Base-by-base conservation (phyloP, 2,113 vertebrate species). In the Bagarius yarrelli region DNA sequence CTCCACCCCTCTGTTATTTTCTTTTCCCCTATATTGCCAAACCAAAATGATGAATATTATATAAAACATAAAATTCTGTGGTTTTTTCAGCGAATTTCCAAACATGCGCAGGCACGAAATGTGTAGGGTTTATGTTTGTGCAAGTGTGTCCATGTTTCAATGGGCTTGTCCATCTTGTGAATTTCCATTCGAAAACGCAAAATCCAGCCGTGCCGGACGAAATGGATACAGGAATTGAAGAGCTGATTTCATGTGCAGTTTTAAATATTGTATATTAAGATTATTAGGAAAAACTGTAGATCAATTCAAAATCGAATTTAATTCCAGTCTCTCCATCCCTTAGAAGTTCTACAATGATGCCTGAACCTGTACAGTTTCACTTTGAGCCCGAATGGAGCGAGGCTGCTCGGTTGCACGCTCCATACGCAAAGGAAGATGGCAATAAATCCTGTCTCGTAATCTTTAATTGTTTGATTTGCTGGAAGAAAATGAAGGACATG, bases 11-110 rank as follows among this genome's bases (percentile, higher is more conserved):
- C 67, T 60, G 44, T 83, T 81, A 76, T 86, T 86, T 89, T 87
- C 76, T 80, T 87, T 87, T 83, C 75, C 79, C 30, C 36, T 53
- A 73, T 77, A 83, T 86, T 88, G 88, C 89, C 90, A 91, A 91
- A 88, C 85, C 87, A 89, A 91, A 92, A 90, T 89, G 81, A 88
- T 86, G 85, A 91, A 91, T 90, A 87, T 90, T 88, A 88, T 90
- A 90, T 84, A 90, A 92, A 90, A 90, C 83, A 86, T 86, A 87
- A 82, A 86, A 89, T 87, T 80, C 82, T 89, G 89, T 83, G 90
- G 86, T 89, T 89, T 89, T n/a, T 75, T 61, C 79, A 87, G 78
- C 88, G 44, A 71, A 60, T 44, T 57, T 89, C 85, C 81, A 89
- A 88, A 89, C 89, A 90, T 90, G 85, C 87, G 82, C 84, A 87